Conservation (phyloP, 2,888 invertebrate genomes). For the Leptarthrus brevirostris region DNA sequence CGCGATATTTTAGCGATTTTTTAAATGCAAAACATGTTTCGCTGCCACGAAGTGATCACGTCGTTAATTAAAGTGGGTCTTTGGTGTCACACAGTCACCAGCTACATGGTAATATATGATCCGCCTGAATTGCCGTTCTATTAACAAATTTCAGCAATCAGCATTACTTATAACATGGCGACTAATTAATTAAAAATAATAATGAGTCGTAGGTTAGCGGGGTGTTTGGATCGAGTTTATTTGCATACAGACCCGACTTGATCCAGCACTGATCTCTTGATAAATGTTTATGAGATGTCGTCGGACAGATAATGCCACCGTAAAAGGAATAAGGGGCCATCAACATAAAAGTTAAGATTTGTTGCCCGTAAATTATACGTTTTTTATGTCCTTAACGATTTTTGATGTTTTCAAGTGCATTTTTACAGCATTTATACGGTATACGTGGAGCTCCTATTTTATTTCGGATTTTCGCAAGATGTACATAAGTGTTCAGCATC, state of each 20-base stretch:
- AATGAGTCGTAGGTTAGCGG: background rate
- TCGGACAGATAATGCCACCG: slow-evolving; percentile 45
- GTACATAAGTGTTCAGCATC: too few relatives aligned
- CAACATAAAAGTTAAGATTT: slow-evolving; percentile 35
- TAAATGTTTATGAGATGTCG: slow-evolving; percentile 47
- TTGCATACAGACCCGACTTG: slow-evolving; percentile 8
- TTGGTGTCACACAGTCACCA: slow-evolving; percentile 8
- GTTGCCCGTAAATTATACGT: slow-evolving; percentile 15
- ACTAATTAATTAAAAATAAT: slow-evolving; percentile 46
- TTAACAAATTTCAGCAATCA: slow-evolving; percentile 45
- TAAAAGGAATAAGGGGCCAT: slow-evolving; percentile 32
- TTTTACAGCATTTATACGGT: too few relatives aligned
- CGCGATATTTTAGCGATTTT: slow-evolving; percentile 31
- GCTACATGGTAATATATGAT: slow-evolving; percentile 10
- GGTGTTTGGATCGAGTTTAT: slow-evolving; percentile 4
- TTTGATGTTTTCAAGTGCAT: too few relatives aligned
- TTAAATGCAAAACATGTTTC: slow-evolving; percentile 44
- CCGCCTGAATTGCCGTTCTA: slow-evolving; percentile 22
- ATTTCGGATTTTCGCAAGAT: too few relatives aligned
- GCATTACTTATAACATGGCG: slow-evolving; percentile 52
- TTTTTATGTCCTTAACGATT: background rate
- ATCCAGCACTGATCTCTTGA: slow-evolving; percentile 31
- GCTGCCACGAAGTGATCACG: slow-evolving; percentile 14
- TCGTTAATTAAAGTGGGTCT: slow-evolving; percentile 39
- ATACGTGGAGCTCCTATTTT: too few relatives aligned